These are phyloP conservation scores for Sander vitreus DNA, from an alignment of 2,113 vertebrate species.

Conservation along the genomic window DNA sequence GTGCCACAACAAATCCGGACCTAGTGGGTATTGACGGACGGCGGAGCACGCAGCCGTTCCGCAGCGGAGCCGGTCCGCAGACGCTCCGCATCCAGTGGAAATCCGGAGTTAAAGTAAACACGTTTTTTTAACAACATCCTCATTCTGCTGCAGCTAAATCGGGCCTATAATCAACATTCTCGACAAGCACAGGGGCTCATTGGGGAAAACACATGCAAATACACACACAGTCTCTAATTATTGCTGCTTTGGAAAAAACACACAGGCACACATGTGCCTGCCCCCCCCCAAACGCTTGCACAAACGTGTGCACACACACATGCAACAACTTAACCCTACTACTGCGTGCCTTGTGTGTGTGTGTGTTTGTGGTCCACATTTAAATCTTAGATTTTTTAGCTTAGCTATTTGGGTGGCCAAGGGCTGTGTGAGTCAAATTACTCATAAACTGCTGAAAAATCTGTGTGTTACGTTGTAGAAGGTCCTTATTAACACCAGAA, in stretches of 20 bases:
- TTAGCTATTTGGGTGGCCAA: slow-evolving; percentile 32
- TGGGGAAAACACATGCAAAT: slow-evolving; percentile 54
- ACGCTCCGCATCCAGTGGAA: too few species aligned
- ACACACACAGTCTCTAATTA: slow-evolving; percentile 65
- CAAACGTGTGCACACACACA: slow-evolving; percentile 20
- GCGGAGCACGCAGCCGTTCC: too few species aligned
- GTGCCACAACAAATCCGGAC: too few species aligned
- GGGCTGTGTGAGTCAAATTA: slow-evolving; percentile 9
- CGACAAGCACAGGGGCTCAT: slow-evolving; percentile 45
- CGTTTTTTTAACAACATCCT: slow-evolving; percentile 30
- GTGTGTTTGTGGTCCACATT: slow-evolving; percentile 1
- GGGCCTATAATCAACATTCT: slow-evolving; percentile 76
- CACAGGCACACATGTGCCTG: slow-evolving; percentile 15
- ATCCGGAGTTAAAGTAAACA: slow-evolving; percentile 10
- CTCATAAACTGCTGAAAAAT: not conserved
- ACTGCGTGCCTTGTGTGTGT: not conserved
- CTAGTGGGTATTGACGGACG: too few species aligned
- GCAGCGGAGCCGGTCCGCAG: too few species aligned
- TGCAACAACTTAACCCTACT: slow-evolving; percentile 16
- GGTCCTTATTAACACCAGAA: slow-evolving; percentile 30
- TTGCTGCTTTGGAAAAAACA: slow-evolving; percentile 51
- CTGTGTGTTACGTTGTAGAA: not conserved
- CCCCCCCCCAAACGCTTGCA: not conserved
- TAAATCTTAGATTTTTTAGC: slow-evolving; percentile 39
- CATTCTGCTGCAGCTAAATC: slow-evolving; percentile 49